Evolutionary conservation across 2,888 invertebrate genomes (phyloP).

Genomic region (Philaethria dido): DNA sequence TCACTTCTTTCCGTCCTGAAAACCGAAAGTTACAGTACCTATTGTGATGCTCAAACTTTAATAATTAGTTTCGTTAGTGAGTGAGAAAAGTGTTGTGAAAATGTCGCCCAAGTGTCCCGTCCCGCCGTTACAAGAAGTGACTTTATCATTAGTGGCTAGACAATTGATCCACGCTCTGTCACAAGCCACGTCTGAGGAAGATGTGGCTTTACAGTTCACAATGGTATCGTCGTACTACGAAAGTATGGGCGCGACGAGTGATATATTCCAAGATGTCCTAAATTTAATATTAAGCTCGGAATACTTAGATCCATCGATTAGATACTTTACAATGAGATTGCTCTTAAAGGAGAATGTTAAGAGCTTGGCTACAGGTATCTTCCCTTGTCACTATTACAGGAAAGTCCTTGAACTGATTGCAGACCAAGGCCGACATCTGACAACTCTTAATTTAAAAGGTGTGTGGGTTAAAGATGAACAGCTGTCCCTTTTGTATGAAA

Average conservation of each 20-base stretch:
- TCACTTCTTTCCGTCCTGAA: constrained; percentile 70
- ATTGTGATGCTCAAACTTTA: constrained; percentile 63
- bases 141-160: constrained; percentile 85
- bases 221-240: constrained; percentile 85
- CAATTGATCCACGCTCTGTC: constrained; percentile 85
- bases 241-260: constrained; percentile 85
- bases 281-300: constrained; percentile 86
- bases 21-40: constrained; percentile 58
- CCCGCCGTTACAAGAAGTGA: constrained; percentile 83
- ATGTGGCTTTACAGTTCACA: constrained; percentile 83
- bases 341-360: constrained; percentile 87
- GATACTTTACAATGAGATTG: constrained; percentile 86
- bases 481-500: constrained; percentile 84
- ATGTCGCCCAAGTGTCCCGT: constrained; percentile 88
- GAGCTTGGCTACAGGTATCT: constrained; percentile 86
- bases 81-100: constrained; percentile 58
- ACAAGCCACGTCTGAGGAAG: constrained; percentile 84
- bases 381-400: constrained; percentile 88
- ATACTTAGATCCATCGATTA: constrained; percentile 86
- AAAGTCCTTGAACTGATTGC: constrained; percentile 87
- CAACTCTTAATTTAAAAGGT: constrained; percentile 87
- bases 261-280: constrained; percentile 87
- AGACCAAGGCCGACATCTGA: constrained; percentile 85
- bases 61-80: constrained; percentile 47
- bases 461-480: constrained; percentile 89